A percentile compares a stretch with the other conserved stretches of the same genome.
phyloP scores from a whole-genome alignment of 1,140 invertebrate genomes.

The Microplitis mediator region DNA sequence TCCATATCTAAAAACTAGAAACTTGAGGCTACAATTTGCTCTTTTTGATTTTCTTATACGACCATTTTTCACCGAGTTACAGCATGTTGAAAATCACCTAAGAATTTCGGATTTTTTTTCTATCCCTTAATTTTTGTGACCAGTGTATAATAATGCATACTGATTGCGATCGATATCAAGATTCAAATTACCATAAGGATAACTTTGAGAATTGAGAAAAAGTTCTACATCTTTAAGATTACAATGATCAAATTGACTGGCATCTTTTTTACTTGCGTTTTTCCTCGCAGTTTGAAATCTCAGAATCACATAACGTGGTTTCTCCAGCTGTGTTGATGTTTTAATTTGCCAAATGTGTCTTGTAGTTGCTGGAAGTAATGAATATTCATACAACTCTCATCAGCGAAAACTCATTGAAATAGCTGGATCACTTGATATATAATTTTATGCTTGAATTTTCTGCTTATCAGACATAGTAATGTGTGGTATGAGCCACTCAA shows the following conservation, averaged over 20 bases:
- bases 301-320: slow-evolving; percentile 40
- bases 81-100: too few relatives aligned
- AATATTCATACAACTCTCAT: slow-evolving; percentile 54
- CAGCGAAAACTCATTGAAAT: slow-evolving; percentile 44
- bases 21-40: too few relatives aligned
- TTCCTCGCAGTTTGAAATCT: slow-evolving; percentile 35
- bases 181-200: slow-evolving; percentile 41
- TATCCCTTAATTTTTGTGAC: too few relatives aligned
- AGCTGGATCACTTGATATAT: slow-evolving; percentile 35
- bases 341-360: slow-evolving; percentile 41
- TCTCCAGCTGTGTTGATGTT: slow-evolving; percentile 38
- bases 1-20: too few relatives aligned
- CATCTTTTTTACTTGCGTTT: slow-evolving; percentile 17
- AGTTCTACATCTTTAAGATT: slow-evolving; percentile 41
- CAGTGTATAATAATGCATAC: too few relatives aligned
- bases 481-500: slow-evolving; percentile 37
- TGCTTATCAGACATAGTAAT: slow-evolving; percentile 33
- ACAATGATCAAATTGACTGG: slow-evolving; percentile 39
- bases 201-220: slow-evolving; percentile 46
- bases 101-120: too few relatives aligned
- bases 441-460: slow-evolving; percentile 35
- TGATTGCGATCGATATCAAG: too few relatives aligned
- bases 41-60: too few relatives aligned
- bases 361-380: slow-evolving; percentile 39
- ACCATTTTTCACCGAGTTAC: too few relatives aligned